These are phyloP conservation scores for Oedothorax gibbosus DNA, from an alignment of 1,140 invertebrate genomes.

Conservation along the genomic window DNA sequence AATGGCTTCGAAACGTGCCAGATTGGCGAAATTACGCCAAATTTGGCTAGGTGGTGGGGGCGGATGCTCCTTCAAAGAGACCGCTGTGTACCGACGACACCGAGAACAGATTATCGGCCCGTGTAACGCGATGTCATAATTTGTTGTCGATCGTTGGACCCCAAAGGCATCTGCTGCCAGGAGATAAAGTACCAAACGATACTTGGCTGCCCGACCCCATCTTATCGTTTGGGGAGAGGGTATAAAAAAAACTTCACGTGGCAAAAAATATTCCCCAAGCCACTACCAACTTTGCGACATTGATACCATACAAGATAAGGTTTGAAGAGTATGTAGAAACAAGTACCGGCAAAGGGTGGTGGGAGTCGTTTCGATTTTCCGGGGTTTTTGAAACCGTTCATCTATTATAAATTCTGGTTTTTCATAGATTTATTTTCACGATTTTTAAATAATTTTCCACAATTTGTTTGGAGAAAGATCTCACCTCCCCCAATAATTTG, in stretches of 20 bases:
- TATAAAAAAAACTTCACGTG: not conserved
- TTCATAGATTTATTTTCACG: too few relatives aligned
- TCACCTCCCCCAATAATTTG: too few relatives aligned
- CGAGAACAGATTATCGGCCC: constrained; percentile 25
- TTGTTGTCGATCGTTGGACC: constrained; percentile 51
- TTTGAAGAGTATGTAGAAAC: too few relatives aligned
- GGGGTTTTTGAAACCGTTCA: too few relatives aligned
- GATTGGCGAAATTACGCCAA: too few relatives aligned
- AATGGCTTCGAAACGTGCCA: too few relatives aligned
- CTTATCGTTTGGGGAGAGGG: constrained; percentile 34
- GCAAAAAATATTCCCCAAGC: constrained; percentile 29
- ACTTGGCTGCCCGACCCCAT: constrained; percentile 19
- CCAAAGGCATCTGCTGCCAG: constrained; percentile 33
- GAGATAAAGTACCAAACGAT: constrained; percentile 45
- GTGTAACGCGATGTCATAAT: constrained; percentile 54
- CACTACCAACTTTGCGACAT: constrained; percentile 35
- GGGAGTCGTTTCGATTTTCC: too few relatives aligned
- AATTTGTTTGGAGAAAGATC: too few relatives aligned
- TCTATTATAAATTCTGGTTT: too few relatives aligned
- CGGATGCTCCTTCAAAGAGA: constrained; percentile 27
- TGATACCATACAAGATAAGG: constrained; percentile 32
- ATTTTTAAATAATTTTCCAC: too few relatives aligned
- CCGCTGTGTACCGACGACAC: constrained; percentile 43
- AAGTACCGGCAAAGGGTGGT: too few relatives aligned
- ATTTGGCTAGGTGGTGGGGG: not conserved